Percentiles rank a stretch among this genome's conserved stretches.
These are phyloP conservation scores for Piscicola geometra DNA, from an alignment of 2,888 invertebrate species.

Conservation along the genomic window DNA sequence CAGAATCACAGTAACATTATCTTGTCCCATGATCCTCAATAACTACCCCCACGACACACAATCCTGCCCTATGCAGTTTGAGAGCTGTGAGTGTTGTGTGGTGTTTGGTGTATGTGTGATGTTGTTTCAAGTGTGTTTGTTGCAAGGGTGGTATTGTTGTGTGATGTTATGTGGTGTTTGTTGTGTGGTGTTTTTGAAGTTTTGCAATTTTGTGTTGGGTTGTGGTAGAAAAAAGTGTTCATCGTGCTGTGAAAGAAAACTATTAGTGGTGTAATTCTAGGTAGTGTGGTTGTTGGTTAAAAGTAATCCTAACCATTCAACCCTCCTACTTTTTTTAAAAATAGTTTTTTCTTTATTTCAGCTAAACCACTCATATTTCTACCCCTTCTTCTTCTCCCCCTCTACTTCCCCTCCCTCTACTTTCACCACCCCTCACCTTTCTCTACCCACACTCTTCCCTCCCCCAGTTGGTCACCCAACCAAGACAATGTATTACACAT, in stretches of 20 bases:
- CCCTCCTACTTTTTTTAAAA: not conserved
- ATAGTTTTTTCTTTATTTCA: not conserved
- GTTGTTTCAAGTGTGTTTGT: too few relatives aligned
- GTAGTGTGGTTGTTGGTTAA: too few relatives aligned
- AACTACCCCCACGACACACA: conserved; percentile 52
- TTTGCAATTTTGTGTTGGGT: not conserved
- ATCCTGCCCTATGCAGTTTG: conserved; percentile 49
- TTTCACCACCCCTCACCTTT: too few relatives aligned
- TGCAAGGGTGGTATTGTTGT: not conserved
- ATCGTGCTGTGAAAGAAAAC: too few relatives aligned
- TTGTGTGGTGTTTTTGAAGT: not conserved
- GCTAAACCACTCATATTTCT: not conserved
- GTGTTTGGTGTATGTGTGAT: not conserved
- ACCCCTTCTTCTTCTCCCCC: too few relatives aligned
- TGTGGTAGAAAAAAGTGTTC: too few relatives aligned
- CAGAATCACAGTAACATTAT: conserved; percentile 40
- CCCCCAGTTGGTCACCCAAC: conserved; percentile 21
- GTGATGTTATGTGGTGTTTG: not conserved
- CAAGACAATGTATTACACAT: conserved; percentile 29
- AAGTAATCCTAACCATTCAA: too few relatives aligned
- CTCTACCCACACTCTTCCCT: not conserved
- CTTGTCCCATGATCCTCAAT: conserved; percentile 50
- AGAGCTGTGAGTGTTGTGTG: conserved; percentile 49
- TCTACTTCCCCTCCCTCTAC: too few relatives aligned
- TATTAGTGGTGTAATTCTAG: too few relatives aligned